Base-by-base conservation (phyloP, 2,888 invertebrate genomes). In the Diadegma fenestrale region DNA sequence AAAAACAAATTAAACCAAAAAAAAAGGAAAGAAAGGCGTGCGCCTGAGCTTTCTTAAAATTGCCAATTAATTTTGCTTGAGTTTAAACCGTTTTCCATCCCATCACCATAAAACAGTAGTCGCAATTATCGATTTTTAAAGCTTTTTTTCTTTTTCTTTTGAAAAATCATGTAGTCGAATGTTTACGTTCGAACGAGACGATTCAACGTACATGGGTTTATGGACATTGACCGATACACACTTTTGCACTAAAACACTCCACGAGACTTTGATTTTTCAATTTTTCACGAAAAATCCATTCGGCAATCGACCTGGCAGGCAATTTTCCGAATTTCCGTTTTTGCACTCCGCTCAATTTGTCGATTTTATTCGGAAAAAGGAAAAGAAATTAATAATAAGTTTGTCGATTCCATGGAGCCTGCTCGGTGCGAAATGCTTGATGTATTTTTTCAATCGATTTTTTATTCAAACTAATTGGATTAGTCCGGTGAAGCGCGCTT, bases 401-500 rank as follows among this genome's bases (percentile, higher is more conserved):
- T 26, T 26, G 6, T 26, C 3, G 22, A 54, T 1, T 41, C 14
- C 7, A 22, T 14, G 7, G 58, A 58, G 26, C 14, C 58, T 58
- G 58, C 8, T 6, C 3, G 8, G 17, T 17, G 26, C 43, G 68
- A 14, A 68, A 43, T 68, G 37, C 61, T 58, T 61, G 54, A 61
- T 45, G 2, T 37, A 71, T 68, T 66, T 45, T n/a, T 41, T 68
- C 19, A 14, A 12, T 69, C 63, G 3, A 37, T 48, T 37, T n/a
- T 63, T 26, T 8, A 58, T 51, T 45, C 4, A 33, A 84, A 82
- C 82, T 82, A 79, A 85, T 48, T 76, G 37, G 75, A 75, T 76
- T 68, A 83, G 72, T 45, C 71, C 68, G 73, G 72, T 72, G 41
- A 43, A 14, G 68, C 77, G 68, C 77, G 84, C 81, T 85, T 85